Evolutionary conservation across 1,140 invertebrate species (phyloP), one percentile per base, ranked within the genome.

Genomic region (Drosophila kikkawai): DNA sequence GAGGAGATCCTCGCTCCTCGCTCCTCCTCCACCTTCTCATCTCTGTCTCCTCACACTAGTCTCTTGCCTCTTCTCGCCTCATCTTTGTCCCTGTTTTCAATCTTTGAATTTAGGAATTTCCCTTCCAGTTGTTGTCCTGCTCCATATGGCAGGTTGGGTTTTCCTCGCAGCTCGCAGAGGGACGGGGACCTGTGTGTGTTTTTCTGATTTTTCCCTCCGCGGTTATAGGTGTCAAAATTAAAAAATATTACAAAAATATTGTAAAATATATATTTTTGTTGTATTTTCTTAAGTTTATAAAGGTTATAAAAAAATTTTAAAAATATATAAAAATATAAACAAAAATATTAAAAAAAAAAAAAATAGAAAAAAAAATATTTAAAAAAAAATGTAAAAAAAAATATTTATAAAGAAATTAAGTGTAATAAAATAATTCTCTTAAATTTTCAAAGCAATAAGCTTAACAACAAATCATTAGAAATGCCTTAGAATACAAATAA

Each of bases 81-180:
- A 26, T 55, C 36, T 39, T 55, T 50, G 51, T 47, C 45, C 29
- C 66, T 22, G 13, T 67, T 50, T 37, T 51, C 66, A 34, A 60
- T 55, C 32, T 45, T 12, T 11, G 11, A 47, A 47, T 15, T 8
- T 26, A 4, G 67, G 65, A 44, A 58, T 41, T 73, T 42, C 67
- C 69, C 32, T 51, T 9, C 12, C 45, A 34, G 44, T 41, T 67
- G 36, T 34, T 67, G 36, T 34, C 45, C 7, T 42, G 37, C 67
- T 36, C 55, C 67, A 73, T 73, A 59, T 71, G 69, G 69, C 69
- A 73, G 67, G 69, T 73, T 58, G 69, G 69, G 53, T 59, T 73
- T 73, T 59, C 42, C 65, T 68, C 11, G 22, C 1, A 39, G 53
- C 53, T 15, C 8, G 7, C 7, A 3, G 17, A 3, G 13, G 17